Base-by-base conservation (phyloP, 2,797 vertebrate genomes). In the Pseudomugil tenellus region DNA sequence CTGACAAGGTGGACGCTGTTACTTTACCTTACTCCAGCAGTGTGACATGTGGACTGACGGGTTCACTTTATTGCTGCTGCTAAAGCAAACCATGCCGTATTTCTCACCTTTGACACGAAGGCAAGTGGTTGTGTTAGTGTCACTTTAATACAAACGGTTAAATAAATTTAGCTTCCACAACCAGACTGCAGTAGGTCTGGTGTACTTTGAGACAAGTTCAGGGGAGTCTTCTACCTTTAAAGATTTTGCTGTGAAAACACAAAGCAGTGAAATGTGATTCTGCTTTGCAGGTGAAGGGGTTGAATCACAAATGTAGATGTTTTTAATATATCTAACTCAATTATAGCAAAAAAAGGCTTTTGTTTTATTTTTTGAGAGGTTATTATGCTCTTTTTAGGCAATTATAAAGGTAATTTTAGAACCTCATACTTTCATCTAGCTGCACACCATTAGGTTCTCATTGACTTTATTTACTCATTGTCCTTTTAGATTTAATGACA, bases 91-190 rank as follows among this genome's bases (percentile, higher is more conserved):
- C 1, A 3, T 23, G 1, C 14, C 39, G 63, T 65, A 56, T 32
- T 41, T 43, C 65, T 65, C 67, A 64, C 56, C 55, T 67, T 52
- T 63, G 66, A 84, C 71, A 78, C 57, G 37, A 84, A 82, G 67
- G 80, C 61, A 69, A 66, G 84, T 76, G 63, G 84, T 76, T 81
- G 55, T 60, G 31, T 86, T 84, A 75, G 71, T 72, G 16, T 19
- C 17, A 17, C 17, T 7, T 43, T 4, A 6, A 6, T 43, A 43
- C 6, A 43, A 41, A 43, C 19, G 17, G 17, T 19, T 19, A 17
- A 6, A 73, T 87, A 86, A 87, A 78, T 89, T 89, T 78, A 82
- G 66, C 68, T 75, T 56, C 55, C 60, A 63, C 23, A 79, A 66
- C 26, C 79, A 21, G 29, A 21, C 11, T 5, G 17, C 39, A 43